Evolutionary conservation across 1,140 invertebrate genomes (phyloP).

Genomic region (Sitophilus oryzae): DNA sequence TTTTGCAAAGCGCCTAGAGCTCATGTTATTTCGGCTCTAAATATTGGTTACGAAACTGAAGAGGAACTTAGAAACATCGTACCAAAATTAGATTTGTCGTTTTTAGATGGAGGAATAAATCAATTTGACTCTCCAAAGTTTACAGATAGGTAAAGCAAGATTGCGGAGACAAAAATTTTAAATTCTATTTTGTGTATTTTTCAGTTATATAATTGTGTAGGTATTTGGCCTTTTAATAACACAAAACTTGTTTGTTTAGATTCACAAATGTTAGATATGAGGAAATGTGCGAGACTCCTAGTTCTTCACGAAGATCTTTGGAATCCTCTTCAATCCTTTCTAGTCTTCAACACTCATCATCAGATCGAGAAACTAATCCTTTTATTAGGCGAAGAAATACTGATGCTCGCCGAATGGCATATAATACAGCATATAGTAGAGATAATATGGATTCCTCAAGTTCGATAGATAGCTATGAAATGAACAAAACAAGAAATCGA

Average conservation of each 20-base stretch:
- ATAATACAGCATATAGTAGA: not conserved
- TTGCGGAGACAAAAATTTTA: no score
- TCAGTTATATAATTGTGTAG: not conserved
- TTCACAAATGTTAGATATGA: slow-evolving; percentile 18
- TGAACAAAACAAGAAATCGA: slow-evolving; percentile 5
- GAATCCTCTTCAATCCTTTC: slow-evolving; percentile 13
- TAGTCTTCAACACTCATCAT: not conserved
- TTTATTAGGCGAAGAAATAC: not conserved
- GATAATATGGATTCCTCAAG: slow-evolving; percentile 4
- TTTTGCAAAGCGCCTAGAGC: slow-evolving; percentile 3
- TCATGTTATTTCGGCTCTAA: not conserved
- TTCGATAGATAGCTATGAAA: slow-evolving; percentile 16
- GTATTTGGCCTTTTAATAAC: not conserved
- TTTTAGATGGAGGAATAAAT: slow-evolving; percentile 2
- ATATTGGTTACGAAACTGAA: slow-evolving; percentile 10
- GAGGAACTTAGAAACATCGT: slow-evolving; percentile 13
- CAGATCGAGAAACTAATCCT: not conserved
- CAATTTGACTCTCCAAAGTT: no score
- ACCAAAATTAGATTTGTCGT: slow-evolving; percentile 18
- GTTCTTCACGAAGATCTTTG: slow-evolving; percentile 1
- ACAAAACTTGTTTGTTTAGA: slow-evolving; percentile 1
- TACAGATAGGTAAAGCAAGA: not conserved
- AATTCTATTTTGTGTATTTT: no score
- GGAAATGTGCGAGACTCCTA: slow-evolving; percentile 16
- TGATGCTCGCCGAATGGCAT: not conserved